These are phyloP conservation scores for Cydia fagiglandana DNA, from an alignment of 1,140 invertebrate species.

Conservation along the genomic window DNA sequence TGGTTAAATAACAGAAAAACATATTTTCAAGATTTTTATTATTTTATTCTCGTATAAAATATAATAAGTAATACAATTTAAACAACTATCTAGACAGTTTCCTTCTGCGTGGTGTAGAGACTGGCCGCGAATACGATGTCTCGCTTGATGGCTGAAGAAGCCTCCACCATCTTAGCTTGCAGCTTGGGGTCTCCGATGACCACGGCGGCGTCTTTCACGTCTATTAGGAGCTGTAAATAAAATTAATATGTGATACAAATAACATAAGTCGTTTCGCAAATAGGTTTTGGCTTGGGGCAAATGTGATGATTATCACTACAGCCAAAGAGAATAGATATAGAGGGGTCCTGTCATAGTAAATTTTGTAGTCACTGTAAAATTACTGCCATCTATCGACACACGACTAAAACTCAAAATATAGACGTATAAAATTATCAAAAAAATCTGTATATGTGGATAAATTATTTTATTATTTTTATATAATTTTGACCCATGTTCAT, in stretches of 20 bases:
- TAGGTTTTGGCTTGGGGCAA: no score
- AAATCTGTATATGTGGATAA: no score
- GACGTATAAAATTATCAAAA: no score
- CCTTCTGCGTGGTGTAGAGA: constrained; percentile 87
- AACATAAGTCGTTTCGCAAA: no score
- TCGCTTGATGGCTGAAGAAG: constrained; percentile 94
- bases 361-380: no score
- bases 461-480: no score
- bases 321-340: no score
- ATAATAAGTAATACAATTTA: background rate
- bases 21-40: background rate
- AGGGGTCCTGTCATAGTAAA: no score
- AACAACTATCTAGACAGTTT: constrained; percentile 43
- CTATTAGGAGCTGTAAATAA: constrained; percentile 84
- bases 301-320: no score
- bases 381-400: no score
- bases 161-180: constrained; percentile 97
- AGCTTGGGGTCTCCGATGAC: constrained; percentile 96
- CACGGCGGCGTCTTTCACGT: constrained; percentile 95
- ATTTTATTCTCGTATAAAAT: background rate
- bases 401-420: no score
- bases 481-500: no score
- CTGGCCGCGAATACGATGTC: constrained; percentile 99
- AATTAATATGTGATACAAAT: constrained; percentile 1
- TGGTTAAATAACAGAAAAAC: background rate